A percentile compares a stretch with the other conserved stretches of the same genome.
These are phyloP conservation scores for Eilema sororculum DNA, from an alignment of 2,888 invertebrate species.

Conservation along the genomic window DNA sequence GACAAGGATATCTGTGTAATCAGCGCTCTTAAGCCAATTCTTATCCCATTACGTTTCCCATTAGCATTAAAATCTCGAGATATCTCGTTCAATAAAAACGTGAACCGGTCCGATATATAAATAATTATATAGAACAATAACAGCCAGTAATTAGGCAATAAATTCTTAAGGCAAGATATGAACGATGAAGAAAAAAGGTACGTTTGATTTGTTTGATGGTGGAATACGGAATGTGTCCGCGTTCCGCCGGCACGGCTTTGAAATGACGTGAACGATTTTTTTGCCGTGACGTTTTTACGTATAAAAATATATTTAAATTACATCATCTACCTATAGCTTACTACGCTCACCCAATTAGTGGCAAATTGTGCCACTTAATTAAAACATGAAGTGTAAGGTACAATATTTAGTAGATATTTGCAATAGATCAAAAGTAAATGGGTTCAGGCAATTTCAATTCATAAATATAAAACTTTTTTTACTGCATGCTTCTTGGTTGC, in stretches of 20 bases:
- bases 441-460: too few species aligned
- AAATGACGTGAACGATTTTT: background rate
- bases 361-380: too few species aligned
- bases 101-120: slow-evolving; percentile 59
- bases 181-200: slow-evolving; percentile 56
- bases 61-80: slow-evolving; percentile 68
- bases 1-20: slow-evolving; percentile 51
- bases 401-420: too few species aligned
- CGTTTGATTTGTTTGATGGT: slow-evolving; percentile 50
- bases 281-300: background rate
- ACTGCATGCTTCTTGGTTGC: too few species aligned
- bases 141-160: slow-evolving; percentile 69
- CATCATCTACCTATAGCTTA: too few species aligned
- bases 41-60: slow-evolving; percentile 60
- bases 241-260: slow-evolving; percentile 16
- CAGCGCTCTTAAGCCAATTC: slow-evolving; percentile 52
- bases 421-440: too few species aligned
- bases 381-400: too few species aligned
- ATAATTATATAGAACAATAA: slow-evolving; percentile 68
- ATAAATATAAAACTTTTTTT: too few species aligned
- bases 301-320: too few species aligned
- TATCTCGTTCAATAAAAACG: slow-evolving; percentile 65
- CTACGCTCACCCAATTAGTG: too few species aligned
- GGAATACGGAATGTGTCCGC: slow-evolving; percentile 47
- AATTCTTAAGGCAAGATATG: slow-evolving; percentile 66